Evolutionary conservation across 2,797 vertebrate species (phyloP).

Genomic region (Chrysocyon brachyurus): DNA sequence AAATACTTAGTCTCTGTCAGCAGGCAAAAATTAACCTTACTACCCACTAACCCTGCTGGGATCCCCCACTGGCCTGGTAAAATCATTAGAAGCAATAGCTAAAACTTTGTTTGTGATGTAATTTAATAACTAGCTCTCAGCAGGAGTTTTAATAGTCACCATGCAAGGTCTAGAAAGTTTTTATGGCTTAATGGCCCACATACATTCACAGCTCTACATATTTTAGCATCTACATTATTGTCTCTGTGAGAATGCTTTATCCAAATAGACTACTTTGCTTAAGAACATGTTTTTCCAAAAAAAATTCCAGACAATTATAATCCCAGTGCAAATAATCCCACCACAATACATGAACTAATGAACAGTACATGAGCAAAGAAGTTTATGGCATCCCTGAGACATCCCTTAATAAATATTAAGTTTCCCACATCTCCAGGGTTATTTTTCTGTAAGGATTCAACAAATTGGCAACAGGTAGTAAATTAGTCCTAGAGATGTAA

Average conservation of each 20-base stretch:
- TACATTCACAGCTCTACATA: not conserved
- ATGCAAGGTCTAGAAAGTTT: not conserved
- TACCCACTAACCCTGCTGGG: not conserved
- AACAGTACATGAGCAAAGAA: not conserved
- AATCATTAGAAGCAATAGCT: constrained; percentile 31
- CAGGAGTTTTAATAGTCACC: not conserved
- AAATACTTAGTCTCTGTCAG: not conserved
- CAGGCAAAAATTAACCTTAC: constrained; percentile 48
- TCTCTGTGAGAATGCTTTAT: constrained; percentile 34
- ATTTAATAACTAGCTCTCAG: constrained; percentile 46
- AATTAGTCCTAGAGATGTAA: not conserved
- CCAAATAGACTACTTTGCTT: not conserved
- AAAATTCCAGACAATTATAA: not conserved
- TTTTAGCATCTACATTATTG: not conserved
- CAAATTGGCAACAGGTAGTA: not conserved
- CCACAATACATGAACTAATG: not conserved
- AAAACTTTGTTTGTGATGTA: constrained; percentile 11
- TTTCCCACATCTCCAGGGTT: not conserved
- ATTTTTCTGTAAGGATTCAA: constrained; percentile 45
- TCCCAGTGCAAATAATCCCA: not conserved
- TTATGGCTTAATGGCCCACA: not conserved
- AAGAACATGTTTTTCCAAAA: not conserved
- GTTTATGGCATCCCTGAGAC: not conserved
- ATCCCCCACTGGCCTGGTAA: not conserved
- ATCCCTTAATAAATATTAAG: not conserved